phyloP scores from a whole-genome alignment of 2,113 vertebrate genomes.

The Actinemys pallida region DNA sequence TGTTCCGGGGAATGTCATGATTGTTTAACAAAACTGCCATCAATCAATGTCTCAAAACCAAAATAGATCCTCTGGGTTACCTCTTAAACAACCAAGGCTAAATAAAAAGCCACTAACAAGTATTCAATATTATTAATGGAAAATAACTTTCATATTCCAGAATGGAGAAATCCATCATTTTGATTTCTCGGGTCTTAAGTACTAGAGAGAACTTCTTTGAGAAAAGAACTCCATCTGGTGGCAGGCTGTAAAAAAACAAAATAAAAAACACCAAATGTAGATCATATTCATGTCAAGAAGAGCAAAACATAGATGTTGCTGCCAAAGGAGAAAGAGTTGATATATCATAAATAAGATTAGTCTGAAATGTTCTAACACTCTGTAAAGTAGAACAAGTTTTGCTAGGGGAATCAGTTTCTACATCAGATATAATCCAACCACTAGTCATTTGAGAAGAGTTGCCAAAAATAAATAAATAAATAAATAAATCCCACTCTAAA shows the following conservation, averaged over 20 bases:
- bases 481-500: background rate
- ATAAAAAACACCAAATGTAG: background rate
- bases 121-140: background rate
- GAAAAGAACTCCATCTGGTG: constrained; percentile 75
- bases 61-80: background rate
- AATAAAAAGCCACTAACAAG: background rate
- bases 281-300: background rate
- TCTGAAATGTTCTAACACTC: background rate
- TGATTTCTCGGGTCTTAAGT: background rate
- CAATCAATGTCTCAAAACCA: background rate
- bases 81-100: background rate
- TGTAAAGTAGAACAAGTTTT: background rate
- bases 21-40: background rate
- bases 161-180: background rate
- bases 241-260: constrained; percentile 2
- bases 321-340: background rate
- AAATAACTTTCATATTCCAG: background rate
- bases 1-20: background rate
- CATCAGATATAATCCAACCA: background rate
- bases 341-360: accelerated
- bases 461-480: no score
- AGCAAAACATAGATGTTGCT: background rate
- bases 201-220: constrained; percentile 14
- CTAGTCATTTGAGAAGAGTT: no score
- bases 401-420: background rate